Percentiles rank a stretch among this genome's conserved stretches.
These are phyloP conservation scores for Chymomyza amoena DNA, from an alignment of 2,888 invertebrate genomes.

Conservation along the genomic window DNA sequence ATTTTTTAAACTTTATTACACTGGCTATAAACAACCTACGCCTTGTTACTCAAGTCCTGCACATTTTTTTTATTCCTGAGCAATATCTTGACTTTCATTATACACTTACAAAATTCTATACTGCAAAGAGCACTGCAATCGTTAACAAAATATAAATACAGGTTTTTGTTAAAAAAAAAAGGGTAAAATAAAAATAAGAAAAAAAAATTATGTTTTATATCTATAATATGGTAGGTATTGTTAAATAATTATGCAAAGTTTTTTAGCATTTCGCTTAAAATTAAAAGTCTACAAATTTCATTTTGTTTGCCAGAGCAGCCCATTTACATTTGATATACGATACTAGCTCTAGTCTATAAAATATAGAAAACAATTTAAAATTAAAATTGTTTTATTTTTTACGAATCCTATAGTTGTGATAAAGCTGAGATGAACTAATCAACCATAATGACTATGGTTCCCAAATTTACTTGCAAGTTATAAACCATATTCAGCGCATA, in stretches of 20 bases:
- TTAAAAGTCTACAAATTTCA: conserved; percentile 34
- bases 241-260: conserved; percentile 12
- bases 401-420: conserved; percentile 23
- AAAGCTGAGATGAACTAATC: conserved; percentile 48
- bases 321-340: neutral
- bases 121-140: conserved; percentile 1
- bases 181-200: conserved; percentile 16
- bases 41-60: neutral
- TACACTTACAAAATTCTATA: conserved; percentile 12
- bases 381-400: conserved; percentile 8
- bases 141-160: conserved; percentile 30
- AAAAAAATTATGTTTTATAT: conserved; percentile 5
- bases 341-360: neutral
- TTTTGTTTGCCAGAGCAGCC: conserved; percentile 36
- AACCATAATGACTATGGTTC: neutral
- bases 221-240: neutral
- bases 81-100: conserved; percentile 17
- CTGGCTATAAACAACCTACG: neutral
- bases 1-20: neutral
- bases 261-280: conserved; percentile 6
- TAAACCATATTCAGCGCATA: no score
- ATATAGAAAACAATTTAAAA: neutral
- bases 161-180: conserved; percentile 17
- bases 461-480: neutral
- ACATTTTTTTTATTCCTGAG: conserved; percentile 30